Evolutionary conservation across 2,113 vertebrate genomes (phyloP).

Genomic region (Micromys minutus): DNA sequence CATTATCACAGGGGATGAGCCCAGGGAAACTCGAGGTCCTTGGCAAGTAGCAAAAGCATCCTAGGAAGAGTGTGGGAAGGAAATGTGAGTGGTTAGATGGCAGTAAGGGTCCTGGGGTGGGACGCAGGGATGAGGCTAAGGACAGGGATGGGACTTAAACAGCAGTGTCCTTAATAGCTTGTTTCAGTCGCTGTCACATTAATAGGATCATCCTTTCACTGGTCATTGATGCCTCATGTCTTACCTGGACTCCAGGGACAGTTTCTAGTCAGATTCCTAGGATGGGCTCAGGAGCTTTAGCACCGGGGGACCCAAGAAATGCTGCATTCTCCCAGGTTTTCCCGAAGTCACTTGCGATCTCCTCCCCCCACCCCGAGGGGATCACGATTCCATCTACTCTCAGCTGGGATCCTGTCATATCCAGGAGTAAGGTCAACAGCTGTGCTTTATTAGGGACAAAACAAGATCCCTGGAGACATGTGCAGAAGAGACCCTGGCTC

Average conservation of each 20-base stretch:
- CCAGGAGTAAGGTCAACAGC: neutral
- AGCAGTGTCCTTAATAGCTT: neutral
- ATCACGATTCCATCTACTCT: neutral
- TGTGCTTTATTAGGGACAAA: neutral
- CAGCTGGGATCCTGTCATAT: neutral
- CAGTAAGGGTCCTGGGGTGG: neutral
- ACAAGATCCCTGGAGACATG: neutral
- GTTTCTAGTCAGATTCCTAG: neutral
- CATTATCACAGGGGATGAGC: neutral
- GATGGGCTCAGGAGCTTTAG: neutral
- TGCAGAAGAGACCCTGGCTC: neutral
- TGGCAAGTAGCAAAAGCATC: conserved; percentile 61
- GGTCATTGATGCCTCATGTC: neutral
- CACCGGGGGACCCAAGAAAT: neutral
- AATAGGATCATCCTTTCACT: neutral
- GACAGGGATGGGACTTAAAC: neutral
- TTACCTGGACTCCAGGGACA: neutral
- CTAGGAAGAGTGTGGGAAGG: conserved; percentile 51
- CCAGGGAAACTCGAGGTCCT: conserved; percentile 39
- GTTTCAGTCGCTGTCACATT: neutral
- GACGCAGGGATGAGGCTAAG: neutral
- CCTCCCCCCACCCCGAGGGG: neutral
- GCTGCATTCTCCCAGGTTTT: neutral
- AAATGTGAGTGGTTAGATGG: neutral
- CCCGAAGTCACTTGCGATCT: neutral